Base-by-base conservation (phyloP, 1,140 invertebrate species). In the Drosophila mayri region DNA sequence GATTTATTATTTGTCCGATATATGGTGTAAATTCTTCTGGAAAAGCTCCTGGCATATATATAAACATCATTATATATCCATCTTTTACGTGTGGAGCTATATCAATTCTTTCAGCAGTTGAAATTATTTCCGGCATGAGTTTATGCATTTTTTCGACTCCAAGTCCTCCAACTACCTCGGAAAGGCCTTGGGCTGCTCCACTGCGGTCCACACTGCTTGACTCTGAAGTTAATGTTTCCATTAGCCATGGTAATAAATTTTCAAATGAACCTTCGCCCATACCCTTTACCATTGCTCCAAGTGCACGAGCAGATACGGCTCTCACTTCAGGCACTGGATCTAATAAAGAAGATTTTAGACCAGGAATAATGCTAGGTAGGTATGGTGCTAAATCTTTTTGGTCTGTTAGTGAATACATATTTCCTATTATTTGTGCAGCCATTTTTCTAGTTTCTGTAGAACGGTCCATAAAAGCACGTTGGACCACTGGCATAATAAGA, bases 21-120 rank as follows among this genome's bases (percentile, higher is more conserved):
- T 99, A 99, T 1, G 97, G 97, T 8, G 97, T 97, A 92, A 99
- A 99, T 86, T 98, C 97, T 52, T 96, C 95, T 3, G 97, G 98
- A 93, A 99, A 99, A 1, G 98, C 98, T 68, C 96, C 96, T 1
- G 99, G 99, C 96, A 99, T 97, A 93, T 99, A 99, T 92, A 99
- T 99, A 93, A 99, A 99, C 97, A 99, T 98, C 98, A 99, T 99
- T 50, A 99, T 99, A 93, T 99, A 99, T 30, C 99, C 99, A 94
- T 99, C 99, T 85, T 99, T 98, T 0, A 99, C 98, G 93, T 99
- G 98, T 2, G 99, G 97, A 14, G 98, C 97, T 78, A 99, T 98
- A 93, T 99, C 98, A 1, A 96, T 96, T 65, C 97, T 94, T 93
- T 99, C 98, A 0, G 99, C 98, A 0, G 98, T 99, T 32, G 96